Evolutionary conservation across 1,140 invertebrate genomes (phyloP).

Genomic region (Holotrichia oblita): DNA sequence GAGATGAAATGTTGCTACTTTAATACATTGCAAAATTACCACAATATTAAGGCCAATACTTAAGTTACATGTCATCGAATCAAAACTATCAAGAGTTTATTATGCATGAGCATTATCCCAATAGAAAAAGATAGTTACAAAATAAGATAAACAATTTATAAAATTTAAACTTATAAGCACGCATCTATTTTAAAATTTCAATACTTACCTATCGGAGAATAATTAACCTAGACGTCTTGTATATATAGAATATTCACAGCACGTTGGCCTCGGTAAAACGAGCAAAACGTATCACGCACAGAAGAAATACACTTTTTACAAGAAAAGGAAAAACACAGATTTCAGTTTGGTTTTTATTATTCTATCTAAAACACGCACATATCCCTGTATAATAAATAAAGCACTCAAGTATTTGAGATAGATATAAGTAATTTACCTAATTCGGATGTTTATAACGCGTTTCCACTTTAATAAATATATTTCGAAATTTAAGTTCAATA

Average conservation of each 20-base stretch:
- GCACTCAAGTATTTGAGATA: neutral
- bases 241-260: neutral
- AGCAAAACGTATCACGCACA: neutral
- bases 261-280: neutral
- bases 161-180: neutral
- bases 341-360: slow-evolving; percentile 3
- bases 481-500: slow-evolving; percentile 13
- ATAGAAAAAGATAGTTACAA: no score
- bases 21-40: no score
- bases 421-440: slow-evolving; percentile 24
- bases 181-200: slow-evolving; percentile 1
- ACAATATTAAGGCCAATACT: no score
- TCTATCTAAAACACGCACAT: neutral
- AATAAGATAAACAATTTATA: slow-evolving; percentile 13
- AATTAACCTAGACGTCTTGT: slow-evolving; percentile 10
- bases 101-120: no score
- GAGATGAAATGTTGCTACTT: no score
- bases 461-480: slow-evolving; percentile 23
- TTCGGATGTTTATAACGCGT: neutral
- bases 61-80: no score
- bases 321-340: neutral
- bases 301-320: neutral
- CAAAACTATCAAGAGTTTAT: no score
- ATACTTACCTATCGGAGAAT: slow-evolving; percentile 17
- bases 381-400: slow-evolving; percentile 26